phyloP scores from a whole-genome alignment of 2,113 vertebrate species.

The Pithys albifrons region DNA sequence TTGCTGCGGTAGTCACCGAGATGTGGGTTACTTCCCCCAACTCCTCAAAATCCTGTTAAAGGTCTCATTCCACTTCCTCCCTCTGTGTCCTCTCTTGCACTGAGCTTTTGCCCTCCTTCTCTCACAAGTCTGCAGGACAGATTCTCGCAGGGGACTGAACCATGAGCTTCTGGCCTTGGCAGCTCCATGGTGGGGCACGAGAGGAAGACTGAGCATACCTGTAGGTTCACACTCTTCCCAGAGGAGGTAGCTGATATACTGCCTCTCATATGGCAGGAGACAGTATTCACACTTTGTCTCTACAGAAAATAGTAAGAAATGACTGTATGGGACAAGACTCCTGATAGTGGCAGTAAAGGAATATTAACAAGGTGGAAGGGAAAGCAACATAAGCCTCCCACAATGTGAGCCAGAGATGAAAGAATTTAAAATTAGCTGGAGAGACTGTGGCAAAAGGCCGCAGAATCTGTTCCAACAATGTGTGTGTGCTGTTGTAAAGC shows the following conservation, averaged over 20 bases:
- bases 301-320: not conserved
- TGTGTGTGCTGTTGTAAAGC: not conserved
- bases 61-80: not conserved
- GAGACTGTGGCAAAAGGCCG: not conserved
- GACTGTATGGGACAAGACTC: not conserved
- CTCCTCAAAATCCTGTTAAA: not conserved
- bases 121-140: not conserved
- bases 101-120: not conserved
- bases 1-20: not conserved
- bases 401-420: not conserved
- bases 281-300: not conserved
- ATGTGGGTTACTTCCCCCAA: not conserved
- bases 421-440: not conserved
- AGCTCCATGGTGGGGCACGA: not conserved
- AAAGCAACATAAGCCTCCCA: not conserved
- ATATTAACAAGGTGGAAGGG: not conserved
- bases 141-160: not conserved
- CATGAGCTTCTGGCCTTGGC: not conserved
- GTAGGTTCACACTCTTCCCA: not conserved
- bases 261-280: not conserved
- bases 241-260: not conserved
- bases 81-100: not conserved
- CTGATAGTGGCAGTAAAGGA: not conserved
- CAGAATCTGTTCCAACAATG: not conserved
- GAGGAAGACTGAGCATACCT: not conserved